phyloP scores from a whole-genome alignment of 2,888 invertebrate genomes.

The Crioceris asparagi region DNA sequence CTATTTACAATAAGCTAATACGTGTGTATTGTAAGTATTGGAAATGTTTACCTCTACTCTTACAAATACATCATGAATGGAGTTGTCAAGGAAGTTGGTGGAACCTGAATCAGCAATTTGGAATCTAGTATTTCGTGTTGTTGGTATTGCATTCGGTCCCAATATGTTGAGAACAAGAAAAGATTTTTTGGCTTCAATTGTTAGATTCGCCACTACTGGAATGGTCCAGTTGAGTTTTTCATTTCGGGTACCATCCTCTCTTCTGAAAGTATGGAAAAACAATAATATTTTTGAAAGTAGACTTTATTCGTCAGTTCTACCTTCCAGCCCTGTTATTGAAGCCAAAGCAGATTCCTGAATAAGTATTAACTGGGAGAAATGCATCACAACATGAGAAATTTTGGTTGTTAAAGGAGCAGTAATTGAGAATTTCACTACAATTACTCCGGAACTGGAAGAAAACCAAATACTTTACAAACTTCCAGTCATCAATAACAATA shows the following conservation, averaged over 20 bases:
- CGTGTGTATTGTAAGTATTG: background rate
- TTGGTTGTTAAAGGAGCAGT: slow-evolving; percentile 2
- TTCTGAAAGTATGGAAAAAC: background rate
- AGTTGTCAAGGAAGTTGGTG: background rate
- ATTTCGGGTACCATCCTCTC: background rate
- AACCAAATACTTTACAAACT: too few species aligned
- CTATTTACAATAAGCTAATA: too few species aligned
- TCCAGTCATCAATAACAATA: too few species aligned
- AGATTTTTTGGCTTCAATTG: background rate
- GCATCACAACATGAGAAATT: slow-evolving; percentile 3
- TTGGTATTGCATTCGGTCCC: slow-evolving; percentile 4
- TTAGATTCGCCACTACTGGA: background rate
- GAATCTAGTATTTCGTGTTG: slow-evolving; percentile 1
- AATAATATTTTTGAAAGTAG: too few species aligned
- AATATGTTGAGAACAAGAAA: slow-evolving; percentile 3
- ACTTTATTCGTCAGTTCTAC: too few species aligned
- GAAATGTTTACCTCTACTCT: slow-evolving; percentile 3
- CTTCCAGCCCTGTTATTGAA: slow-evolving; percentile 7
- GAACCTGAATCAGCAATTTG: background rate
- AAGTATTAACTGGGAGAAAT: slow-evolving; percentile 5
- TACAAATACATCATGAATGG: background rate
- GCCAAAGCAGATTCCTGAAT: slow-evolving; percentile 5
- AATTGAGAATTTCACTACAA: slow-evolving; percentile 1
- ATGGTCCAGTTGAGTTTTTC: too few species aligned
- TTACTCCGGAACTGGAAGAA: slow-evolving; percentile 5